Evolutionary conservation across 2,888 invertebrate genomes (phyloP), one percentile per base, ranked within the genome.

Genomic region (Halictus quadricinctus): DNA sequence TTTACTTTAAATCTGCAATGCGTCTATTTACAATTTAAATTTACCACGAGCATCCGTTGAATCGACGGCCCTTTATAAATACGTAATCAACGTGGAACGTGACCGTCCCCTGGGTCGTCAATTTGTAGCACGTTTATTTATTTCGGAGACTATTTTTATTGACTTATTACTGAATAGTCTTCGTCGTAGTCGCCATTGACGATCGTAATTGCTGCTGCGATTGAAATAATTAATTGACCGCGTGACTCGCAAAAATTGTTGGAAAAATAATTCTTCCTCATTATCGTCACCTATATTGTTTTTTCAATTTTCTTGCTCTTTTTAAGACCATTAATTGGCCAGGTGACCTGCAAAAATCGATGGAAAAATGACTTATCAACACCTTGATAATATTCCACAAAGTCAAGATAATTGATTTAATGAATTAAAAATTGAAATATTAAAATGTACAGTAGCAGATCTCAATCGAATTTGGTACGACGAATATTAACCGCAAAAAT

Each of bases 21-120:
- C 76, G 41, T 60, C 54, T 72, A 79, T 85, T 87, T 88, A 87
- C 83, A 85, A 87, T 84, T 87, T 72, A 88, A 87, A 88, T 88
- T 74, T 73, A 70, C n/a, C 72, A 36, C 76, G 75, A 79, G 54
- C 74, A 81, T 77, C 76, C 81, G 75, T 48, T 73, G 83, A 64
- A 83, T 83, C 74, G 83, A 46, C 76, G 82, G 72, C 64, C 78
- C 66, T 84, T 81, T 85, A 84, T 82, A 83, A 87, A 86, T 84
- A 79, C 74, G 15, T 81, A 79, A 87, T 79, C 72, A 81, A 74
- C 70, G 73, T 73, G 72, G 73, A 8, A 83, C 80, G 66, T 36
- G 66, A 41, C 66, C 66, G 21, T 10, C 3, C 36, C 10, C 36
- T 13, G 3, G 66, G 21, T 18, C 54, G 60, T 50, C 69, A 74